These are phyloP conservation scores for Piprites chloris DNA, from an alignment of 2,113 vertebrate genomes.

Conservation along the genomic window DNA sequence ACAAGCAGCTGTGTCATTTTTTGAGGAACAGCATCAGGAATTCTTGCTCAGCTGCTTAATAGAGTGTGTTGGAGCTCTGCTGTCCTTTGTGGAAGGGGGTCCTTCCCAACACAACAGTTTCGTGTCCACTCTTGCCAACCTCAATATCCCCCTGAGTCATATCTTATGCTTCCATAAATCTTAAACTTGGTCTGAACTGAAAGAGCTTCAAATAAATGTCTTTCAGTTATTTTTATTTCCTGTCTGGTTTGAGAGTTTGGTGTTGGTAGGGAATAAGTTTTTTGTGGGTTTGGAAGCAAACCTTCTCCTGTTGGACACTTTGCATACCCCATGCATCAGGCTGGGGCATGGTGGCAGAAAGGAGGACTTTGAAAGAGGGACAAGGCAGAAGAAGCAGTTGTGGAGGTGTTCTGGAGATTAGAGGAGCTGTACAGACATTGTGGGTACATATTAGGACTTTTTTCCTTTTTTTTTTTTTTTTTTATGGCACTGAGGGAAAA, in stretches of 20 bases:
- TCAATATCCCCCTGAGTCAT: fast-evolving
- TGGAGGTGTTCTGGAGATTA: not conserved
- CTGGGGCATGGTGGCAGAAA: not conserved
- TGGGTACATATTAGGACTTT: not conserved
- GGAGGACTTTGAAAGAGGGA: not conserved
- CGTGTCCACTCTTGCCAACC: not conserved
- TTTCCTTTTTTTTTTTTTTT: not conserved
- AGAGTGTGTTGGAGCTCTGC: not conserved
- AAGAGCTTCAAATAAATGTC: not conserved
- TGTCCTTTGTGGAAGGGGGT: not conserved
- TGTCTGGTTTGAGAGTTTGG: not conserved
- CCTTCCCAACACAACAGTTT: not conserved
- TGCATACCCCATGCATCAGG: not conserved
- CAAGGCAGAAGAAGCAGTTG: not conserved
- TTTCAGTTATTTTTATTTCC: not conserved
- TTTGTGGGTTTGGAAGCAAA: not conserved
- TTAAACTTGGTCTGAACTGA: not conserved
- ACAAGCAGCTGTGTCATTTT: not conserved
- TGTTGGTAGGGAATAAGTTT: not conserved
- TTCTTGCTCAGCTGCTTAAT: not conserved
- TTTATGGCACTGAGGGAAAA: not conserved
- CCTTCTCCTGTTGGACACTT: not conserved
- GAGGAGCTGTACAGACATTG: not conserved
- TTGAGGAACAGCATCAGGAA: not conserved
- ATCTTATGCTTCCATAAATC: not conserved